A percentile compares a stretch with the other conserved stretches of the same genome.
These are phyloP conservation scores for Drosophila pruinosa DNA, from an alignment of 1,140 invertebrate genomes.

Conservation along the genomic window DNA sequence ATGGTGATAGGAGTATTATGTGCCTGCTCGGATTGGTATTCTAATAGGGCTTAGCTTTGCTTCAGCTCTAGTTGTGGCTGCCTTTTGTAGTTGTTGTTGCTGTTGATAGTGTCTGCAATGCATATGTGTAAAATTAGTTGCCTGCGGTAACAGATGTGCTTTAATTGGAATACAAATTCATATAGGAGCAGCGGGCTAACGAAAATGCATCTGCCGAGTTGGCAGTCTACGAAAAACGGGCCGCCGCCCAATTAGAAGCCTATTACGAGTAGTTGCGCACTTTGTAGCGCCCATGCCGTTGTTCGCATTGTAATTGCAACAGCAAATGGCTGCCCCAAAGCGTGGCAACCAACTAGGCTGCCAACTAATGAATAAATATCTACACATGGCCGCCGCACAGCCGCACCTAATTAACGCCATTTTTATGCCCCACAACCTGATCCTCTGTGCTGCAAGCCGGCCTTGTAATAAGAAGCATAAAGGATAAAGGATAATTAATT, in stretches of 20 bases:
- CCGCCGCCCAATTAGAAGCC: constrained; percentile 67
- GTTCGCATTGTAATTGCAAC: constrained; percentile 32
- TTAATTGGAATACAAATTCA: constrained; percentile 69
- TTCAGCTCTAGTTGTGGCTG: not conserved
- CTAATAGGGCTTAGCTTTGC: constrained; percentile 22
- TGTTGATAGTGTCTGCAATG: constrained; percentile 18
- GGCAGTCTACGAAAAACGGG: constrained; percentile 8
- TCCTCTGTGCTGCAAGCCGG: no score
- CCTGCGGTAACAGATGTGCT: constrained; percentile 62
- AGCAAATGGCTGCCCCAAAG: constrained; percentile 32
- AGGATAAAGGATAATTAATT: constrained; percentile 12
- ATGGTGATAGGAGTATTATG: constrained; percentile 27
- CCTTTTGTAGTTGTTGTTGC: not conserved
- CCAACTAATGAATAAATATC: constrained; percentile 76
- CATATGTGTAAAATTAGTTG: constrained; percentile 70
- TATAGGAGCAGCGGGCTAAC: not conserved
- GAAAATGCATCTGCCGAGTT: constrained; percentile 18
- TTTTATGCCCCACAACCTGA: no score
- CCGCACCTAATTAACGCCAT: constrained; percentile 28
- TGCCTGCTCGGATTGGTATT: not conserved
- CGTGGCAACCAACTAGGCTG: constrained; percentile 54
- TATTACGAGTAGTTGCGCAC: constrained; percentile 53
- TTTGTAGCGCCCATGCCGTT: not conserved
- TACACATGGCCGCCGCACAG: not conserved
- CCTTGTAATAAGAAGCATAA: not conserved